Evolutionary conservation across 2,113 vertebrate species (phyloP).

Genomic region (Syngnathoides biaculeatus): DNA sequence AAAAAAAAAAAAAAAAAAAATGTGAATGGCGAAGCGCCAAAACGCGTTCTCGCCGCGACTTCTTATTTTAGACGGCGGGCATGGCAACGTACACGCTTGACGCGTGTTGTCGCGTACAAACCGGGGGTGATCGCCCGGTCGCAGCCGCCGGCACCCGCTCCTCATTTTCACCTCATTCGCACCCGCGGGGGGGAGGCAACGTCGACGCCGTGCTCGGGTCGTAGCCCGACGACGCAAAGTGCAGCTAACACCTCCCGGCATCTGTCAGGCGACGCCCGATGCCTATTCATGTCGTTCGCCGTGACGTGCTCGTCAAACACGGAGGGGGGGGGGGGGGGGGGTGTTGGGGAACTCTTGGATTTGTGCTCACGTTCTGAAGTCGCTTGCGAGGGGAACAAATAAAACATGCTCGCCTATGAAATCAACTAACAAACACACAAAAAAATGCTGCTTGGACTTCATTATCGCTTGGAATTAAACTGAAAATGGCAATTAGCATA

Average conservation of each 20-base stretch:
- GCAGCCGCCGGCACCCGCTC: conserved; percentile 65
- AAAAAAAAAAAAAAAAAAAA: no score
- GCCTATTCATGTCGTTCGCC: conserved; percentile 41
- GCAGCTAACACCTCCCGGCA: conserved; percentile 58
- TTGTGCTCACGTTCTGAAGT: background rate
- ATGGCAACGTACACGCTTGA: background rate
- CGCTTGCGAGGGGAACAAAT: background rate
- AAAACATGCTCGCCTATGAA: background rate
- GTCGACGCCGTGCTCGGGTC: conserved; percentile 54
- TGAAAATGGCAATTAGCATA: no score
- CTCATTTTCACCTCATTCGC: conserved; percentile 79
- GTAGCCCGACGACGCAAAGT: conserved; percentile 39
- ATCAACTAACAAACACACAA: background rate
- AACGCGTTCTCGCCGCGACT: background rate
- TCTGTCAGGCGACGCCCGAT: conserved; percentile 56
- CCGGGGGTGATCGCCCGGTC: conserved; percentile 46
- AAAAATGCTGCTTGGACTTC: no score
- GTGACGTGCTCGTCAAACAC: background rate
- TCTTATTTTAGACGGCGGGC: background rate
- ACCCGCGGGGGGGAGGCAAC: conserved; percentile 44
- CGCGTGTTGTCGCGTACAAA: conserved; percentile 9
- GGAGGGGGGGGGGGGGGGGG: background rate
- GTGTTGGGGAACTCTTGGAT: background rate
- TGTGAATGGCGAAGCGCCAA: background rate
- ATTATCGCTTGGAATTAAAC: no score